Evolutionary conservation across 1,140 invertebrate species (phyloP).

Genomic region (Tyrophagus putrescentiae): DNA sequence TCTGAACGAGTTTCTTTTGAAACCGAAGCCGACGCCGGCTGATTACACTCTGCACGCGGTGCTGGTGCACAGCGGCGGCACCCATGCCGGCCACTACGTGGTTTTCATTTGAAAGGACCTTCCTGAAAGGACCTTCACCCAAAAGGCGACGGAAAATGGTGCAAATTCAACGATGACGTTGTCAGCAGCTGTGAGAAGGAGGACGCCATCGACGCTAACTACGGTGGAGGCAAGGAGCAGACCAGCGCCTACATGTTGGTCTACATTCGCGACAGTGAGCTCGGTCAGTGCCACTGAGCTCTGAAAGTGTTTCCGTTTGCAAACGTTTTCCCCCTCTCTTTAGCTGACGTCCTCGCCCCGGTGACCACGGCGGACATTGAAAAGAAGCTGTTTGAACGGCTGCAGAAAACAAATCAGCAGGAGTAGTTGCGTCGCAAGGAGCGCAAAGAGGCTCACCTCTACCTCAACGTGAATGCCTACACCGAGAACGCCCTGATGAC

Average conservation of each 20-base stretch:
- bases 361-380: conserved; percentile 89
- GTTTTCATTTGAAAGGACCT: conserved; percentile 99
- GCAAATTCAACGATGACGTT: conserved; percentile 99
- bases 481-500: conserved; percentile 74
- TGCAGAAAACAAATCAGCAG: conserved; percentile 78
- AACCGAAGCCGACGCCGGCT: conserved; percentile 53
- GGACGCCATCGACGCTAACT: conserved; percentile 96
- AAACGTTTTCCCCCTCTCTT: conserved; percentile 27
- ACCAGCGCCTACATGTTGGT: conserved; percentile 99
- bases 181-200: conserved; percentile 86
- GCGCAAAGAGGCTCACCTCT: conserved; percentile 84
- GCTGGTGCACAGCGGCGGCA: conserved; percentile 97
- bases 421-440: conserved; percentile 83
- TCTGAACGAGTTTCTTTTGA: conserved; percentile 68
- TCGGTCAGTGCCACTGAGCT: conserved; percentile 17
- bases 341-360: conserved; percentile 62
- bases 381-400: conserved; percentile 60
- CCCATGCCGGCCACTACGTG: conserved; percentile 98
- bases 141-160: conserved; percentile 82
- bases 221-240: conserved; percentile 88
- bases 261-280: conserved; percentile 62
- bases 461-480: conserved; percentile 72
- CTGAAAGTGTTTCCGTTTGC: neutral
- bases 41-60: conserved; percentile 93
- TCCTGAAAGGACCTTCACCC: too few relatives aligned